These are phyloP conservation scores for Tetragonula carbonaria DNA, from an alignment of 2,888 invertebrate species.

Conservation along the genomic window DNA sequence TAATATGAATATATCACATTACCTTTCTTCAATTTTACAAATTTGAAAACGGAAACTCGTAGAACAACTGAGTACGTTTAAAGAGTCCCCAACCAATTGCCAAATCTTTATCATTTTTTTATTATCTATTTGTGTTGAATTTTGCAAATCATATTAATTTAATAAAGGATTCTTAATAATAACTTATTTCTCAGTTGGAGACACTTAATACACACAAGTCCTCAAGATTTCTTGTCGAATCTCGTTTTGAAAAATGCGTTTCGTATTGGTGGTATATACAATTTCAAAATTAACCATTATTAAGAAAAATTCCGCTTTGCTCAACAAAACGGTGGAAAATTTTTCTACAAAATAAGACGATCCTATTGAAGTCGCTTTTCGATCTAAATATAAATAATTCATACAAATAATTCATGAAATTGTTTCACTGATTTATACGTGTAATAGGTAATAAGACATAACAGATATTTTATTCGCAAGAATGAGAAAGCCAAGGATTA, in stretches of 20 bases:
- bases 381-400: constrained; percentile 5
- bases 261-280: constrained; percentile 18
- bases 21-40: constrained; percentile 69
- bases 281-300: constrained; percentile 30
- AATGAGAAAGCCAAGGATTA: constrained; percentile 70
- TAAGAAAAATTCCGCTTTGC: constrained; percentile 36
- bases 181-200: constrained; percentile 32
- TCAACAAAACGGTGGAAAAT: constrained; percentile 45
- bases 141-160: not conserved
- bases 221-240: constrained; percentile 20
- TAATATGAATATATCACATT: constrained; percentile 78
- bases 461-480: constrained; percentile 61
- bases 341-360: constrained; percentile 10
- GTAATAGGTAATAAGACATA: constrained; percentile 66
- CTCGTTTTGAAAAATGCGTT: constrained; percentile 29
- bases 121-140: constrained; percentile 1
- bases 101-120: constrained; percentile 3
- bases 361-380: constrained; percentile 22
- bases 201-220: constrained; percentile 31
- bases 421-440: constrained; percentile 34
- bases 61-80: constrained; percentile 27
- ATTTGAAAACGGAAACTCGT: constrained; percentile 43
- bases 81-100: constrained; percentile 44
- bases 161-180: constrained; percentile 5
- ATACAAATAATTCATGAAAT: constrained; percentile 22